Percentiles rank a stretch among this genome's conserved stretches.
Evolutionary conservation across 2,888 invertebrate species (phyloP).

Genomic region (Zaprionus lineosus): DNA sequence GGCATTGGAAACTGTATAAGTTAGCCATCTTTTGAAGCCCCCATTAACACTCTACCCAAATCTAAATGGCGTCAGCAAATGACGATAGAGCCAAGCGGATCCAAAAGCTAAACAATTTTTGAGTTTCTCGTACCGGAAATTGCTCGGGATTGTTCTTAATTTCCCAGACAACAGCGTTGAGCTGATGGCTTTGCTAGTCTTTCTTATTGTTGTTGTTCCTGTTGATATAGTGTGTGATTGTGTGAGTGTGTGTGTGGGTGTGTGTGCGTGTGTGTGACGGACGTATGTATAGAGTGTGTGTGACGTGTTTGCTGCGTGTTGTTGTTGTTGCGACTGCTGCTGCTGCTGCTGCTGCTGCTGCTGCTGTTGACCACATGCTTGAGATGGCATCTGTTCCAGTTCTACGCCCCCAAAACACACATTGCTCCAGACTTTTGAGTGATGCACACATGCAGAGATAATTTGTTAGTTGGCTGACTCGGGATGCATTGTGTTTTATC

Average conservation of each 20-base stretch:
- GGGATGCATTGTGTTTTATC: constrained; percentile 34
- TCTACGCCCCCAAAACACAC: constrained; percentile 47
- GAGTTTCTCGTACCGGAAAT: constrained; percentile 74
- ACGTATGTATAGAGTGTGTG: too few relatives aligned
- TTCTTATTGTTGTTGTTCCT: constrained; percentile 16
- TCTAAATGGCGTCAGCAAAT: constrained; percentile 8
- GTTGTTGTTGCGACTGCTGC: constrained; percentile 17
- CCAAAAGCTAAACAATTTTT: constrained; percentile 57
- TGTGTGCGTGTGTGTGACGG: too few relatives aligned
- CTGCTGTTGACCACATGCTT: constrained; percentile 68
- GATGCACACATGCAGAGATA: constrained; percentile 75
- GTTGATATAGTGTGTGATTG: too few relatives aligned
- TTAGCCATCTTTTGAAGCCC: constrained; percentile 3
- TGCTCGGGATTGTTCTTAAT: constrained; percentile 77
- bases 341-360: constrained; percentile 23
- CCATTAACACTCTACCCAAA: constrained; percentile 22
- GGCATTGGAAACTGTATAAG: constrained; percentile 44
- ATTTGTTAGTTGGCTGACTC: constrained; percentile 71
- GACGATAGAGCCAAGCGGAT: constrained; percentile 21
- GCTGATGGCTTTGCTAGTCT: constrained; percentile 48
- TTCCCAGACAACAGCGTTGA: constrained; percentile 67
- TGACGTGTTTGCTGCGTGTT: constrained; percentile 13
- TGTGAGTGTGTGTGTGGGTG: too few relatives aligned
- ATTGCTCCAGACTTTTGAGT: constrained; percentile 66
- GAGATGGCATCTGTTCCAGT: constrained; percentile 68